Evolutionary conservation across 2,888 invertebrate genomes (phyloP), one percentile per base, ranked within the genome.

Genomic region (Listrodromus nycthemerus): DNA sequence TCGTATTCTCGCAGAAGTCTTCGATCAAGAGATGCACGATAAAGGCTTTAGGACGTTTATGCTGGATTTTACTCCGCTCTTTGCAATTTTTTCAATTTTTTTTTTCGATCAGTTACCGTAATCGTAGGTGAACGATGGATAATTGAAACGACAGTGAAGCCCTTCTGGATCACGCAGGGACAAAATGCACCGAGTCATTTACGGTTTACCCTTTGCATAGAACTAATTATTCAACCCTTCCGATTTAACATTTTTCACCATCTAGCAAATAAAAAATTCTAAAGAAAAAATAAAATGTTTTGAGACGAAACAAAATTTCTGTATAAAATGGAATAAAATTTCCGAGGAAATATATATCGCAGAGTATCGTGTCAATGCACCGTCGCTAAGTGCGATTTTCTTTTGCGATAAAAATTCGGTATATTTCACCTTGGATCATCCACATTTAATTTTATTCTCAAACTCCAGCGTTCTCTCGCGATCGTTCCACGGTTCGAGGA

Each of bases 401-500:
- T 2, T 41, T 41, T 13, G 2, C 41, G 13, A 41, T 13, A 41
- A 13, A 41, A 10, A 13, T 41, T 41, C 41, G 13, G 13, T 41
- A 41, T 41, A 41, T 13, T 41, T 41, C 41, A 41, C 41, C 13
- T 2, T 13, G 41, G 41, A 41, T 41, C 13, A 41, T 41, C 6
- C 41, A 41, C 41, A 41, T 41, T 41, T 41, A 55, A 55, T 55
- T 19, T 55, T 21, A 55, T 55, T 55, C 52, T 24, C 52, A 21
- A 55, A 55, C 52, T 24, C 19, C 21, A 55, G 10, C 52, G 55
- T 10, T 24, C 1, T 65, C 66, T 77, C 45, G 5, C 10, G 76
- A 52, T 45, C 63, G n/a, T 75, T 65, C 73, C 81, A 69, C 74
- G 73, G 63, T 84, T 81, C 84, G 81, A 75, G 69, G 84, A 81